Evolutionary conservation across 1,140 invertebrate species (phyloP).

Genomic region (Globodera rostochiensis): DNA sequence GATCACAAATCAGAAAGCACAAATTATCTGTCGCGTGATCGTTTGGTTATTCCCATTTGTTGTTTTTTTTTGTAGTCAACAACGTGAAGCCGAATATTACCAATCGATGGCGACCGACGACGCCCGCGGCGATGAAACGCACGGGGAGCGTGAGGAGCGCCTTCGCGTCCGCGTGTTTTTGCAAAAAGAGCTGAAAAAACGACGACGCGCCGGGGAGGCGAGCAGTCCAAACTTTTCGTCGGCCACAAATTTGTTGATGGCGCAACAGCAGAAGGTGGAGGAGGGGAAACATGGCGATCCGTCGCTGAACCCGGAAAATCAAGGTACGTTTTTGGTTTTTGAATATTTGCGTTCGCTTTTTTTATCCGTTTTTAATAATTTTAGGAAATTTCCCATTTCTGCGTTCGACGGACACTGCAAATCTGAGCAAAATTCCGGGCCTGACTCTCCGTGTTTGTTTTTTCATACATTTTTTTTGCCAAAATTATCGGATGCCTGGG

Average conservation of each 20-base stretch:
- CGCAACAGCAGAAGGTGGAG: neutral
- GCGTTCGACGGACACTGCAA: neutral
- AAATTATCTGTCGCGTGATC: neutral
- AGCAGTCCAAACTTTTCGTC: conserved; percentile 4
- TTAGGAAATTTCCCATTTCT: conserved; percentile 28
- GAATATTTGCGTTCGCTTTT: neutral
- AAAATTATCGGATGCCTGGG: neutral
- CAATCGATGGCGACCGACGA: neutral
- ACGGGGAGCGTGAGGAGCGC: conserved; percentile 21
- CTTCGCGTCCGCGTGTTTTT: conserved; percentile 3
- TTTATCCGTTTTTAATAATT: neutral
- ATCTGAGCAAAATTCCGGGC: conserved; percentile 10
- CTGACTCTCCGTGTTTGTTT: conserved; percentile 15
- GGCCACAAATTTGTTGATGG: neutral
- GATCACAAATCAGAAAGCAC: neutral
- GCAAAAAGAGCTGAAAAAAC: conserved; percentile 28
- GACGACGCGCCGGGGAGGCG: neutral
- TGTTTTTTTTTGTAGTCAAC: neutral
- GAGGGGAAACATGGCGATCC: neutral
- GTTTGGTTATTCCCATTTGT: no score
- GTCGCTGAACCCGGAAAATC: neutral
- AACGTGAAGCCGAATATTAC: conserved; percentile 1
- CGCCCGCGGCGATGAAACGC: neutral
- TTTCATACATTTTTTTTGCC: neutral
- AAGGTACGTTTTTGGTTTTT: neutral